Base-by-base conservation (phyloP, 2,113 vertebrate species). In the Smithornis capensis region DNA sequence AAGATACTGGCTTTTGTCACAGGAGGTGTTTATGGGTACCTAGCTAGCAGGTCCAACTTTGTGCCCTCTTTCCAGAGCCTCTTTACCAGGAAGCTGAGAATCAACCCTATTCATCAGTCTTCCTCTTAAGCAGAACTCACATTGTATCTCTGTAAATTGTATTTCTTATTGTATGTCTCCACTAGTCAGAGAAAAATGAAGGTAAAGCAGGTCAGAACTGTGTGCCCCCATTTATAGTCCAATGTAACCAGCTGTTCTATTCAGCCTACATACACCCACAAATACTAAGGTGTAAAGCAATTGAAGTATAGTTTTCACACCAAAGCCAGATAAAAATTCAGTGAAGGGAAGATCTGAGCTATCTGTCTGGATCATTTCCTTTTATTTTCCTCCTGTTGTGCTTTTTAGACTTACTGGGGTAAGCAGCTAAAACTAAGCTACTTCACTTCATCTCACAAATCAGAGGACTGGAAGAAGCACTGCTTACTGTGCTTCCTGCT, bases 1-100 rank as follows among this genome's bases (percentile, higher is more conserved):
- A 98, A 75, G 98, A 98, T 56, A 60, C 62, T 55, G 60, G 6
- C 5, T 90, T 90, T 89, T 90, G 29, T 76, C 68, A n/a, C 4
- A 52, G 57, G 19, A 94, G 44, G 22, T 19, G 17, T 75, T 68
- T 65, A 53, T 55, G 78, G 37, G 52, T 50, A 42, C 73, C 45
- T 52, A 69, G 60, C 22, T 45, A 60, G 49, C 40, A 35, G 3
- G 1, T 35, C 45, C 89, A 55, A 4, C 23, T 47, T 38, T 0
- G 0, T 59, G 74, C 53, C 62, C 25, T 60, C 62, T 91, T 87
- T 59, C 37, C 50, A 92, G 68, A 59, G 4, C 44, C 33, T 64
- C 42, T 63, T 89, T 74, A 57, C 37, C 28, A 50, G 45, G 50
- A 31, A 83, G n/a, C 14, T 92, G 56, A 74, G 64, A 79, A 56